Evolutionary conservation across 2,888 invertebrate genomes (phyloP), one percentile per base, ranked within the genome.

Genomic region (Netelia virgata): DNA sequence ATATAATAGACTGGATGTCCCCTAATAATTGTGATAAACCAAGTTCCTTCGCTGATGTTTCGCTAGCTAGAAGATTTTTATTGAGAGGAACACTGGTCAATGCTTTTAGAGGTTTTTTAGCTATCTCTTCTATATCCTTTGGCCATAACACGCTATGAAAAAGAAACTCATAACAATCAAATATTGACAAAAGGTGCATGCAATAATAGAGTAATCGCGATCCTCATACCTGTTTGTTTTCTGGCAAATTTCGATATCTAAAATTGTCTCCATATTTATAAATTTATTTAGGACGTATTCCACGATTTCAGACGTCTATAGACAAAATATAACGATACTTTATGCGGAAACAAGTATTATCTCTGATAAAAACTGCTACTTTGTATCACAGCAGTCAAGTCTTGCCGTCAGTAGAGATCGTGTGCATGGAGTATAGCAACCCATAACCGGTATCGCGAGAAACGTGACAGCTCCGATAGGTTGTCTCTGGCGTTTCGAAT

Each of bases 221-320:
- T 83, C 73, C 69, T 28, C 78, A 43, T 86, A 93, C 93, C 93
- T 93, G 81, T 88, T 82, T 59, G 78, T 72, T 73, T 88, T 90
- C 87, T 92, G 93, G 88, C 92, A 92, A 50, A 93, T 88, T 89
- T 93, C 93, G 28, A 93, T 86, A 59, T 92, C 90, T 16, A 91
- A 72, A 18, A 88, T 64, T 16, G 89, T 86, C 0, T 79, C 36
- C 88, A 88, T 91, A 9, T 16, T 43, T n/a, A 47, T 47, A 11
- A 63, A 59, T 16, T 3, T 59, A 59, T 36, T 36, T 36, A 20
- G 6, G 8, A 20, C 2, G 11, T 61, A 18, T 14, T 5, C 23
- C 1, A 23, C 20, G 14, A 23, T 14, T 14, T 23, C 5, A 61
- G 23, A 23, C 61, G 14, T 23, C 18, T 23, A 61, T 23, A 61